A percentile compares a stretch with the other conserved stretches of the same genome.
Evolutionary conservation across 2,888 invertebrate species (phyloP).

Genomic region (Troilus luridus): DNA sequence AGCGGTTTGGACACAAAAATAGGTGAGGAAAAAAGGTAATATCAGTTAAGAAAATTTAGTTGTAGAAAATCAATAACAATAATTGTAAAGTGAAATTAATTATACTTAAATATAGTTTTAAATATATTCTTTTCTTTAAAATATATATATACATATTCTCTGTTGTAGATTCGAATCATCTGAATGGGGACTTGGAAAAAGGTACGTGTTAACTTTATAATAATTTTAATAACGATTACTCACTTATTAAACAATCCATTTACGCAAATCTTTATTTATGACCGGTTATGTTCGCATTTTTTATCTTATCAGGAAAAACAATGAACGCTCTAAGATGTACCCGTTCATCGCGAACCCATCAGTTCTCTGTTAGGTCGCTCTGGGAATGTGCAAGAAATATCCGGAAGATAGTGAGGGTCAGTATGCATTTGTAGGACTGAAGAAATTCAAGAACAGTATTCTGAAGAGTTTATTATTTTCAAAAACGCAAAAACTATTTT

Average conservation of each 20-base stretch:
- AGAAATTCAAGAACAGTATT: not conserved
- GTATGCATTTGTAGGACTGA: not conserved
- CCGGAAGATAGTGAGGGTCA: slow-evolving; percentile 52
- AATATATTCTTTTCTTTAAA: too few relatives aligned
- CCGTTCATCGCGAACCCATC: not conserved
- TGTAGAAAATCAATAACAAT: not conserved
- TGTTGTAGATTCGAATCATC: slow-evolving; percentile 50
- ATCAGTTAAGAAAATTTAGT: slow-evolving; percentile 53
- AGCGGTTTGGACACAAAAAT: slow-evolving; percentile 69
- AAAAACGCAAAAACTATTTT: too few relatives aligned
- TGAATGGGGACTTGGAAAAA: slow-evolving; percentile 52
- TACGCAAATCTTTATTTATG: slow-evolving; percentile 14
- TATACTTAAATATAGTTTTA: not conserved
- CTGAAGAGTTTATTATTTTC: too few relatives aligned
- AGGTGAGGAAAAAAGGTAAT: slow-evolving; percentile 72
- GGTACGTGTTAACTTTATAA: not conserved
- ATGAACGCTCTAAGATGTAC: not conserved
- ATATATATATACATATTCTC: not conserved
- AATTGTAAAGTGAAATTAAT: not conserved
- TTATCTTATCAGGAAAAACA: not conserved
- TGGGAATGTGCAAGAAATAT: slow-evolving; percentile 51
- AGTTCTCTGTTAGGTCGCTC: not conserved
- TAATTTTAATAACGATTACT: not conserved
- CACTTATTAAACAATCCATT: not conserved
- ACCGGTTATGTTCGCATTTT: not conserved